Evolutionary conservation across 1,140 invertebrate genomes (phyloP), one percentile per base, ranked within the genome.

Genomic region (Pemphigus obesinymphae): DNA sequence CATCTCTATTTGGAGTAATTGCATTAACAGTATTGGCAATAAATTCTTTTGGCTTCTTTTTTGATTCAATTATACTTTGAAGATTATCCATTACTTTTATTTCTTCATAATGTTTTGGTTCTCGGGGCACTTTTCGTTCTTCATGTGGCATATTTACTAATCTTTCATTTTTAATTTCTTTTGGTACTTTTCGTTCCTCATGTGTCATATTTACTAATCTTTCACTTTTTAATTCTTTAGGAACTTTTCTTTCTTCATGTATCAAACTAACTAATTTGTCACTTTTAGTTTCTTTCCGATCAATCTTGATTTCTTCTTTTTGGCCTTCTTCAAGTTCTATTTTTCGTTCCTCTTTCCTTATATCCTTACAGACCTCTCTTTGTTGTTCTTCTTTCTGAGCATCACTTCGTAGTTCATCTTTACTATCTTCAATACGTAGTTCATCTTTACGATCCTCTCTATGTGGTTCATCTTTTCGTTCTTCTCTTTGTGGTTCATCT

Each of bases 231-330:
- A 61, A 29, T 80, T 80, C 75, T 63, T 63, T 80, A 8, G 34
- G 55, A 89, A 87, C 0, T 88, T 87, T 0, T 85, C 83, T 66
- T 85, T 84, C 70, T 63, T 31, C 20, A 82, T 55, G 53, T 8
- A 31, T 40, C 23, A 68, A n/a, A 63, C 34, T 68, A 15, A 43
- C 2, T 37, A 68, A 13, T 48, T 8, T 68, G 1, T 80, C 75
- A 43, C 2, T 29, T 80, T 80, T 61, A 10, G 63, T 31, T 80
- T 80, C 76, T 80, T 63, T 80, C 95, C 92, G 10, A 87, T 85
- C 5, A 86, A 85, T 1, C 86, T 80, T 80, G 0, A 50, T 55
- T 61, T 80, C 53, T 31, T 80, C 72, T 76, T 76, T 58, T 11
- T 29, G 72, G 0, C 53, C 45, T 2, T 75, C 72, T 75, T n/a